Evolutionary conservation across 2,888 invertebrate genomes (phyloP).

Genomic region (Melanophora roralis): DNA sequence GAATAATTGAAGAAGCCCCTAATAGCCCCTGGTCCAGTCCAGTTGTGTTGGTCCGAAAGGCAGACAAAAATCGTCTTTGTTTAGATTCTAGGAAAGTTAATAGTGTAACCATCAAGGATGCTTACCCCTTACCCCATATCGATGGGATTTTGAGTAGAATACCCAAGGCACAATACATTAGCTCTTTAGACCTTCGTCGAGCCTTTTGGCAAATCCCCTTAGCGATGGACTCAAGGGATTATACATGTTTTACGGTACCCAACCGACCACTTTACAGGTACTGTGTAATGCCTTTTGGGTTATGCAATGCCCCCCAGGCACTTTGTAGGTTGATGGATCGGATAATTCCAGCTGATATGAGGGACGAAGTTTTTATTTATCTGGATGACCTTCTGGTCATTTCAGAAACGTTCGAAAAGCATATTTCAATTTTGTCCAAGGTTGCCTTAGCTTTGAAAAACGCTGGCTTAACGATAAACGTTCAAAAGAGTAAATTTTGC

Average conservation of each 20-base stretch:
- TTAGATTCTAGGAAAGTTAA: neutral
- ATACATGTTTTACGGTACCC: conserved; percentile 19
- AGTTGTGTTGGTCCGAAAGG: conserved; percentile 17
- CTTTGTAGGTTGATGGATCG: conserved; percentile 17
- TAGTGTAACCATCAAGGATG: conserved; percentile 22
- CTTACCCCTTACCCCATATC: neutral
- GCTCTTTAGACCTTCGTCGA: neutral
- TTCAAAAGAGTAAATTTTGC: too few species aligned
- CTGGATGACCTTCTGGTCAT: too few species aligned
- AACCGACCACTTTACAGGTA: conserved; percentile 31
- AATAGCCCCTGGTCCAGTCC: conserved; percentile 46
- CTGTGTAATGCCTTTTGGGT: conserved; percentile 25
- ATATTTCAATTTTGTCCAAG: too few species aligned
- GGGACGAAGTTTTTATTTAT: conserved; percentile 4
- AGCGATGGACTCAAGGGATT: conserved; percentile 9
- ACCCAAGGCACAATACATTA: neutral
- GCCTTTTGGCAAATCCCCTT: conserved; percentile 22
- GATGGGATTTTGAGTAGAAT: neutral
- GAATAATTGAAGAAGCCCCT: conserved; percentile 10
- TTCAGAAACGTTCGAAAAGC: too few species aligned
- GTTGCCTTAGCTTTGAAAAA: too few species aligned
- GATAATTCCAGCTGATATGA: conserved; percentile 11
- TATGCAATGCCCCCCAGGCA: neutral
- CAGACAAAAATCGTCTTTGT: neutral
- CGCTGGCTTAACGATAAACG: too few species aligned